Evolutionary conservation across 2,113 vertebrate genomes (phyloP).

Genomic region (Sterna hirundo): DNA sequence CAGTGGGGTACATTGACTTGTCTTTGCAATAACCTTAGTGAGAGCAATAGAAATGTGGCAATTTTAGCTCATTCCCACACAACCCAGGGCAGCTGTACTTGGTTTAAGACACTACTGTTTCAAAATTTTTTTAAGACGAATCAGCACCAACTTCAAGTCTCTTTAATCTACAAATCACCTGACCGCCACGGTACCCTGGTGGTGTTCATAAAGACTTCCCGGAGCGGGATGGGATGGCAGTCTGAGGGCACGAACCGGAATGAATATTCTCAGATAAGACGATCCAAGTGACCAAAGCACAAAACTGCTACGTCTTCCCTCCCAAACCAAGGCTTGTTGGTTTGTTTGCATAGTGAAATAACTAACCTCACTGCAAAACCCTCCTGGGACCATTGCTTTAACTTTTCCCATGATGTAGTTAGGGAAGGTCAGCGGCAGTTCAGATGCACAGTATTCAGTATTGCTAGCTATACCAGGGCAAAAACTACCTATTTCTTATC

Average conservation of each 20-base stretch:
- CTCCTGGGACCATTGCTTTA: neutral
- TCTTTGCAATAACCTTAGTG: neutral
- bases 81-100: neutral
- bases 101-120: neutral
- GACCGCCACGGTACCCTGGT: neutral
- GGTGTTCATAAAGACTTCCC: neutral
- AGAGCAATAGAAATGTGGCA: neutral
- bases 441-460: neutral
- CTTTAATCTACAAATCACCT: neutral
- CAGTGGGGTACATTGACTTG: neutral
- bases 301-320: neutral
- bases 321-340: neutral
- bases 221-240: neutral
- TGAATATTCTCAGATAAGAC: neutral
- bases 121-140: neutral
- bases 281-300: neutral
- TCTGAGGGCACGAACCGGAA: neutral
- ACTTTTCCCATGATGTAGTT: neutral
- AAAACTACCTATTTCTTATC: neutral
- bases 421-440: neutral
- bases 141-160: neutral
- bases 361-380: neutral
- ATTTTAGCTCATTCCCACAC: neutral
- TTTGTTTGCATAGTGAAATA: conserved; percentile 22
- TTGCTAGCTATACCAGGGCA: neutral